phyloP scores from a whole-genome alignment of 2,113 vertebrate species.

The Festucalex cinctus region DNA sequence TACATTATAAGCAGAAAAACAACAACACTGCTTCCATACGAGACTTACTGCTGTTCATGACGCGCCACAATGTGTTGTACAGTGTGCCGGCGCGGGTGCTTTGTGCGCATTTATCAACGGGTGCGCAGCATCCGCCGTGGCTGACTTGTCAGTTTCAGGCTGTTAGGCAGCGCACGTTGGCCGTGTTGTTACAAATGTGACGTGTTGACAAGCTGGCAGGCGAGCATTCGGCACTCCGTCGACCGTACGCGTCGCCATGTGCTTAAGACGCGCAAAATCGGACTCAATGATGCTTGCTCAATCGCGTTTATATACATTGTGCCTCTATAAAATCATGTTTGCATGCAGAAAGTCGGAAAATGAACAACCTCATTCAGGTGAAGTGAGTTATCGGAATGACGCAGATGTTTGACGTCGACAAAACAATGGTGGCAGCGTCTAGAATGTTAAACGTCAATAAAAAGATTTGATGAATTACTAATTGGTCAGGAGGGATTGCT shows the following conservation, averaged over 20 bases:
- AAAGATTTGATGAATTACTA: too few relatives aligned
- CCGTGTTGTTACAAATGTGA: background rate
- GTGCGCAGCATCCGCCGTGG: background rate
- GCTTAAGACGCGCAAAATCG: background rate
- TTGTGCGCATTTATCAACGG: slow-evolving; percentile 1
- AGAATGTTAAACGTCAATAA: too few relatives aligned
- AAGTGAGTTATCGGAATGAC: background rate
- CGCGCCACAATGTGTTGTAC: slow-evolving; percentile 8
- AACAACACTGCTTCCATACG: slow-evolving; percentile 8
- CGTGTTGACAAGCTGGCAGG: background rate
- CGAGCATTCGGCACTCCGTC: background rate
- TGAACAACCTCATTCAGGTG: too few relatives aligned
- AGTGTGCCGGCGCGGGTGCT: slow-evolving; percentile 4
- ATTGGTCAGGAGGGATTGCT: too few relatives aligned
- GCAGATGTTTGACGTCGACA: background rate
- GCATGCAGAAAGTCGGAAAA: too few relatives aligned
- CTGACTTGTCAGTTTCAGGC: background rate
- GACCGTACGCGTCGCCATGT: background rate
- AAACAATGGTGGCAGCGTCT: too few relatives aligned
- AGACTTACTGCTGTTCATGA: slow-evolving; percentile 22
- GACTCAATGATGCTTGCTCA: background rate
- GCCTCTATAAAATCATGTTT: too few relatives aligned
- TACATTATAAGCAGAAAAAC: slow-evolving; percentile 23
- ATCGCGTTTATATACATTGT: too few relatives aligned
- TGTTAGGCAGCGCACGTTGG: background rate